A percentile compares a stretch with the other conserved stretches of the same genome.
phyloP scores from a whole-genome alignment of 2,797 vertebrate species.

The Manis crassicaudata region DNA sequence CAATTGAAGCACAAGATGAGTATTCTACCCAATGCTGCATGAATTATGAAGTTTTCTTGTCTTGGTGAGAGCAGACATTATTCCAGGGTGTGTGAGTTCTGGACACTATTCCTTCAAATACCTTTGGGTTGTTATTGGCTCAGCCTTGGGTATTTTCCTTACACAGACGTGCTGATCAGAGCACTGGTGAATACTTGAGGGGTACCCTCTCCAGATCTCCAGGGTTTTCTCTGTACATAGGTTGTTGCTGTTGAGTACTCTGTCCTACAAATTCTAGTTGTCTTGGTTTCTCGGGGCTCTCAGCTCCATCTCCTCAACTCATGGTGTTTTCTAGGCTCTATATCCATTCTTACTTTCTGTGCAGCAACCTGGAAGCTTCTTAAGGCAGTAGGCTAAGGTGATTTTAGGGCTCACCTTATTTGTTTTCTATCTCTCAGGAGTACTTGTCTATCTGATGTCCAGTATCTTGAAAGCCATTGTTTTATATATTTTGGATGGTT shows the following conservation, averaged over 20 bases:
- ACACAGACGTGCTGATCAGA: neutral
- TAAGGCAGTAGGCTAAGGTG: neutral
- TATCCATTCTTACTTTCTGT: neutral
- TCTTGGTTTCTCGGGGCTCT: neutral
- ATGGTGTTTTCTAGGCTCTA: neutral
- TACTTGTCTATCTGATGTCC: neutral
- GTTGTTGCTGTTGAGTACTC: neutral
- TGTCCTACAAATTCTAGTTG: neutral
- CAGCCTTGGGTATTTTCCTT: neutral
- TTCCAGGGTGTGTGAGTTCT: neutral
- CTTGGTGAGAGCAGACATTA: neutral
- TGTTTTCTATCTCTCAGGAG: neutral
- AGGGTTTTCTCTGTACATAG: neutral
- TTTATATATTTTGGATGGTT: neutral
- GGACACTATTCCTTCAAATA: neutral
- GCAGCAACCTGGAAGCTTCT: neutral
- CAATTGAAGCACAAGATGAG: neutral
- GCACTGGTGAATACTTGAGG: neutral
- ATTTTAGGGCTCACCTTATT: neutral
- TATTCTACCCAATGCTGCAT: neutral
- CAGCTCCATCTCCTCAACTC: neutral
- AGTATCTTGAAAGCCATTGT: neutral
- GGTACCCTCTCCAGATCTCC: neutral
- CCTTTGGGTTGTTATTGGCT: neutral
- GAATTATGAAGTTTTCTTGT: neutral